A percentile compares a stretch with the other conserved stretches of the same genome.
Evolutionary conservation across 2,113 vertebrate species (phyloP).

Genomic region (Dryoscopus gambensis): DNA sequence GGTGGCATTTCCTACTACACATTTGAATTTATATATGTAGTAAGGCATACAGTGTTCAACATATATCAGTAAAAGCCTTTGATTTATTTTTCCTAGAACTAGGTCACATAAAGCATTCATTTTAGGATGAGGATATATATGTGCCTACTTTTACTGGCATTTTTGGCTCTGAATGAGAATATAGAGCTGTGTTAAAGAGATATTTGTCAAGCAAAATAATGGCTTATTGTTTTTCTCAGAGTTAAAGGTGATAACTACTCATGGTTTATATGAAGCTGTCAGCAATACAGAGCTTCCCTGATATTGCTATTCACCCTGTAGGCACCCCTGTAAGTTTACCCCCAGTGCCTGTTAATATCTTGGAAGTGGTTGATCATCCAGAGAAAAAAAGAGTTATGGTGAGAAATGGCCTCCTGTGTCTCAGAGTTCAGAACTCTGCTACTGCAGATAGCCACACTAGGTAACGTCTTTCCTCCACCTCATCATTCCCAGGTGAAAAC

Average conservation of each 20-base stretch:
- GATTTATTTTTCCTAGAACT: constrained; percentile 48
- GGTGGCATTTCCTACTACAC: background rate
- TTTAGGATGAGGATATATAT: background rate
- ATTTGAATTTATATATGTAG: constrained; percentile 55
- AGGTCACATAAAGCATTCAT: constrained; percentile 36
- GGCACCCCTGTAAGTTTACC: background rate
- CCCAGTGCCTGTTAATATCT: background rate
- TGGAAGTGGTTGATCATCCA: background rate
- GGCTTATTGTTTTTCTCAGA: constrained; percentile 5
- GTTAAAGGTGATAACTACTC: constrained; percentile 27
- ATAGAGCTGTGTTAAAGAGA: background rate
- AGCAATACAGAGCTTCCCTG: background rate
- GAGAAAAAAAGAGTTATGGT: background rate
- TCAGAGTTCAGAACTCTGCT: background rate
- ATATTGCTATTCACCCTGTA: background rate
- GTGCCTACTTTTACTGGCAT: background rate
- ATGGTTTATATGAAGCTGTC: background rate
- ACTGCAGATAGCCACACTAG: background rate
- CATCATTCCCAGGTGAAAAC: background rate
- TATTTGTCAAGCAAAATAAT: constrained; percentile 17
- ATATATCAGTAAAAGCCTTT: constrained; percentile 27
- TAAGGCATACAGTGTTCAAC: background rate
- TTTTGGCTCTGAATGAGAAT: background rate
- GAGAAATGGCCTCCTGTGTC: background rate
- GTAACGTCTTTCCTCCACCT: background rate